These are phyloP conservation scores for Suillia variegata DNA, from an alignment of 2,888 invertebrate species.

Conservation along the genomic window DNA sequence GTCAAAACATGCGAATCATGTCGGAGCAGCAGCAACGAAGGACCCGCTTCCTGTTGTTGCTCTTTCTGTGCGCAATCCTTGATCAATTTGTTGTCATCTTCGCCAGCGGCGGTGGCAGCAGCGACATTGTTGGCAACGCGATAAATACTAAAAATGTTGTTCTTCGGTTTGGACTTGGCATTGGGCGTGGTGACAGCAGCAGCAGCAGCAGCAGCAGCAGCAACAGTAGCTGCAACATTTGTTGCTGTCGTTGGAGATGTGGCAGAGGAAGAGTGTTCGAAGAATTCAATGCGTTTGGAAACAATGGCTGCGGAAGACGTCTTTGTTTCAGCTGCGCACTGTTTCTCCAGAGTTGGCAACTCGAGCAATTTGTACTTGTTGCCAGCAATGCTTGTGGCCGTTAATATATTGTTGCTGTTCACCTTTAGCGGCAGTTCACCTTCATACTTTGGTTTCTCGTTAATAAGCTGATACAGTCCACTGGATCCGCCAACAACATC, in stretches of 20 bases:
- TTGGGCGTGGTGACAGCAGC: conserved; percentile 29
- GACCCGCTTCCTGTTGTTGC: conserved; percentile 41
- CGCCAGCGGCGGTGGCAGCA: neutral
- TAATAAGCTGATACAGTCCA: conserved; percentile 53
- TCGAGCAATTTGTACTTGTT: conserved; percentile 34
- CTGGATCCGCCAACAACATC: conserved; percentile 50
- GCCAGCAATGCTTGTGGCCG: conserved; percentile 7
- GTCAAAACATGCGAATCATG: conserved; percentile 63
- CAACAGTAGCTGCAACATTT: neutral
- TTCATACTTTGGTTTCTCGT: conserved; percentile 43
- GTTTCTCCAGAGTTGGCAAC: conserved; percentile 20
- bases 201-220: neutral
- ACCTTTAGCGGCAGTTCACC: conserved; percentile 20
- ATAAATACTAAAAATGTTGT: conserved; percentile 50
- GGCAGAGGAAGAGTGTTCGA: conserved; percentile 41
- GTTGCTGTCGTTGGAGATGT: neutral
- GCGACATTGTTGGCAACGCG: conserved; percentile 34
- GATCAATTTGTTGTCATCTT: conserved; percentile 10
- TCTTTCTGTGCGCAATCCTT: conserved; percentile 23
- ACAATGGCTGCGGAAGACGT: conserved; percentile 30
- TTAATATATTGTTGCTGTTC: conserved; percentile 14
- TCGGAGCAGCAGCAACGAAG: conserved; percentile 40
- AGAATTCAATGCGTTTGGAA: conserved; percentile 60
- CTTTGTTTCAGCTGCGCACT: conserved; percentile 5
- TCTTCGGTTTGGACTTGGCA: conserved; percentile 25